Base-by-base conservation (phyloP, 2,113 vertebrate species). In the Oryzias curvinotus region DNA sequence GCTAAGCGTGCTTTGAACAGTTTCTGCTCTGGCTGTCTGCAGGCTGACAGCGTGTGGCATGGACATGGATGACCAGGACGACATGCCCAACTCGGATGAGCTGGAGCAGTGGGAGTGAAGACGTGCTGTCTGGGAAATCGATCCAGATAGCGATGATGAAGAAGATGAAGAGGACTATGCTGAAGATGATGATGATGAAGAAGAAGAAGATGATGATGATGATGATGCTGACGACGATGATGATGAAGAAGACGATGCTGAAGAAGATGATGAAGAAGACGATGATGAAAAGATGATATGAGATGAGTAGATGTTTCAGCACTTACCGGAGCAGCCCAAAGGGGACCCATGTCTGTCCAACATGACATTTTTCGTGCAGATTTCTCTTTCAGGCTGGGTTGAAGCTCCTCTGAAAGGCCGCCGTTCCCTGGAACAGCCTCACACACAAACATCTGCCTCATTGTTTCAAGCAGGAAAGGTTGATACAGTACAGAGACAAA, bases 31-130 rank as follows among this genome's bases (percentile, higher is more conserved):
- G n/a, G 52, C 1, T 63, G 0, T 1, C 42, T 0, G 7, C 80
- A 97, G 95, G 95, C 95, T 1, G 95, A 96, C 78, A 97, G 95
- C n/a, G 74, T 95, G 55, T 97, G 95, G 95, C n/a, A 81, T 96
- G 93, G 93, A 95, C 50, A 96, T 97, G 95, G 95, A 95, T 3
- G 90, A 95, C 0, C 89, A 95, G 3, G 95, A 97, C 4, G 93
- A 95, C 75, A 92, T 96, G 85, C 95, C 95, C 1, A 85, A 93
- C 0, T 81, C 93, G 0, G 93, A 94, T 0, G 95, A 96, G 84
- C 85, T 96, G 44, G 93, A 96, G 71, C 90, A 92, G 83, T 97
- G 95, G n/a, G 95, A 89, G 96, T 0, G 91, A 95, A 51, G 94
- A 95, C 0, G 95, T 97, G 59, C 82, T 97, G 57, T 89, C 81